phyloP scores from a whole-genome alignment of 2,888 invertebrate species.

The Eumerus sabulonum region DNA sequence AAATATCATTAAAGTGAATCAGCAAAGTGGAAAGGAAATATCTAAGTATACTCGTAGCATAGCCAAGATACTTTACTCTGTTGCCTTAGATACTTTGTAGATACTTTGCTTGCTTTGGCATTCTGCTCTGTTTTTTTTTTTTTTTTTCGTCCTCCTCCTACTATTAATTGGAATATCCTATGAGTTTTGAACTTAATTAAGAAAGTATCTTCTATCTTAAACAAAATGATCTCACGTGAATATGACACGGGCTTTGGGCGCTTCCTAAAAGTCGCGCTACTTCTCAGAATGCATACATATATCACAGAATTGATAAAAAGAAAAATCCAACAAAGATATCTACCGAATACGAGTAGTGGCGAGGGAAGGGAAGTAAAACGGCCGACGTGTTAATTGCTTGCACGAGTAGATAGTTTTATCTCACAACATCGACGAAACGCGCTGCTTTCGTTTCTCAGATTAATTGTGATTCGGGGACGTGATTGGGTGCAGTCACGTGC shows the following conservation, averaged over 20 bases:
- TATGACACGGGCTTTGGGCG: not conserved
- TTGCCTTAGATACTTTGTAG: conserved; percentile 23
- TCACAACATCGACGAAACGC: conserved; percentile 8
- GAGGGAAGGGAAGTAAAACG: not conserved
- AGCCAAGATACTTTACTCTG: too few species aligned
- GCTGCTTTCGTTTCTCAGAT: conserved; percentile 43
- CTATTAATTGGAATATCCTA: conserved; percentile 24
- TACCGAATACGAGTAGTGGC: too few species aligned
- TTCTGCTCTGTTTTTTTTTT: not conserved
- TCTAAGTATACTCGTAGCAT: too few species aligned
- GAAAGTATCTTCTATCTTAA: not conserved
- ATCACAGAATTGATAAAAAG: conserved; percentile 21
- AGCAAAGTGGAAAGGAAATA: not conserved
- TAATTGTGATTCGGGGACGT: conserved; percentile 53
- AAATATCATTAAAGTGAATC: not conserved
- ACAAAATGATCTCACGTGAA: too few species aligned
- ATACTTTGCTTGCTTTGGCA: conserved; percentile 21
- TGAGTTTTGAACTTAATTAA: conserved; percentile 17
- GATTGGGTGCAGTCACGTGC: conserved; percentile 55
- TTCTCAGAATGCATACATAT: conserved; percentile 16
- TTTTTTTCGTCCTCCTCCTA: not conserved
- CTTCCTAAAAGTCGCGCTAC: conserved; percentile 6
- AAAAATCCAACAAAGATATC: not conserved
- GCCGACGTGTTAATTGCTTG: conserved; percentile 56
- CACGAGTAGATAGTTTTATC: conserved; percentile 53